A percentile compares a stretch with the other conserved stretches of the same genome.
These are phyloP conservation scores for Falco columbarius DNA, from an alignment of 2,797 vertebrate species.

Conservation along the genomic window DNA sequence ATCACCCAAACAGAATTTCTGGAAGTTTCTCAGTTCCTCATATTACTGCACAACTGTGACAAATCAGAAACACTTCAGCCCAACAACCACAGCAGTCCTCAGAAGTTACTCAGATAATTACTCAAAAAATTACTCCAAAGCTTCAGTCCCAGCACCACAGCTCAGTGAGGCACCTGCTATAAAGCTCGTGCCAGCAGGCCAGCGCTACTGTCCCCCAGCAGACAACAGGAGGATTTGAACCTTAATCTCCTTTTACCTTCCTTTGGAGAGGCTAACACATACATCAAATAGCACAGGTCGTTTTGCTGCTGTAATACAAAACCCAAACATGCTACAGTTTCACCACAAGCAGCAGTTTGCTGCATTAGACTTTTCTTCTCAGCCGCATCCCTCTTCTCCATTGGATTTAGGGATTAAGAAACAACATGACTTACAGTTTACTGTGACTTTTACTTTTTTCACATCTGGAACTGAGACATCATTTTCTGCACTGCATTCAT, in stretches of 20 bases:
- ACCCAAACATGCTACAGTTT: neutral
- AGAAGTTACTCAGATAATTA: neutral
- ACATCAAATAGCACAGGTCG: neutral
- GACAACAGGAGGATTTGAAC: neutral
- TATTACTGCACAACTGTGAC: rapidly evolving
- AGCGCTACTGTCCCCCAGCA: neutral
- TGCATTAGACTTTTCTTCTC: neutral
- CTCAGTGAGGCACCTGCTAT: neutral
- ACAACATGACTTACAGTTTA: slow-evolving; percentile 91
- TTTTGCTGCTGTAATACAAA: neutral
- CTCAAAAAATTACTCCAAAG: neutral
- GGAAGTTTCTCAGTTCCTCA: rapidly evolving
- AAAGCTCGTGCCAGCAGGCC: neutral
- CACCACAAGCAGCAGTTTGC: neutral
- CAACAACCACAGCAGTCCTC: neutral
- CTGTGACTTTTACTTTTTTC: slow-evolving; percentile 93
- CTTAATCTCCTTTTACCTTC: neutral
- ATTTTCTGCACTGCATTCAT: slow-evolving; percentile 95
- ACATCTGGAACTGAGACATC: slow-evolving; percentile 94
- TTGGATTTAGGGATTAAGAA: neutral
- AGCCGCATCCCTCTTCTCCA: neutral
- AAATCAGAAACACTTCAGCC: neutral
- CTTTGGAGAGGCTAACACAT: neutral
- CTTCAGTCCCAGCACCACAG: rapidly evolving
- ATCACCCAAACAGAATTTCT: neutral